Evolutionary conservation across 2,797 vertebrate species (phyloP), one percentile per base, ranked within the genome.

Genomic region (Iguana delicatissima): DNA sequence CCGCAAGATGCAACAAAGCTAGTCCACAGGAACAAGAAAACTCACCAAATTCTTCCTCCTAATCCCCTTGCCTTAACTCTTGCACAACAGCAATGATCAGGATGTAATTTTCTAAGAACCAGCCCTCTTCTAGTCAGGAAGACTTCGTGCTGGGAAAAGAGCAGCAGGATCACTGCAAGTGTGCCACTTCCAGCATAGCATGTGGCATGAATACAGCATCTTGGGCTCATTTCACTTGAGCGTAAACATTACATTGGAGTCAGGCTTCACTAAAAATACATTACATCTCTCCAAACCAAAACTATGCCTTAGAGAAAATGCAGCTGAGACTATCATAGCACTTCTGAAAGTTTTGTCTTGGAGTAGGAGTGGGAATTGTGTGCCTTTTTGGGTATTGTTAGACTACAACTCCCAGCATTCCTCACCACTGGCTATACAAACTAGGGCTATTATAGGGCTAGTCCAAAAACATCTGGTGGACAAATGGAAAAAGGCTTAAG

Each of bases 11-110:
- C 95, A 96, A 94, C 91, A 95, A 97, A 96, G 96, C 95, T 96
- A 96, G 92, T 96, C 91, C 95, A 92, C 89, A 89, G 85, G 93
- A 90, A 95, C 96, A 91, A 93, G 95, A 96, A 92, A 95, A 72
- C 67, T 95, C 96, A 91, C 94, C 89, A 89, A 94, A 95, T 96
- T 96, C 95, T 96, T 96, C 94, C 96, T 97, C 97, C 94, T 96
- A 87, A 86, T 94, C 87, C 89, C 42, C 93, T 92, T 93, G 89
- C 87, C 95, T 95, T 93, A 93, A 92, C 94, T 96, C 80, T 92
- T 89, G 12, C 84, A 88, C 85, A 95, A 91, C 89, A 94, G 59
- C 93, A 88, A 92, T 93, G 87, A 73, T 92, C 90, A 9, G 8
- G 89, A 89, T 80, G 87, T 93, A 96, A 95, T 94, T 32, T 62